Percentiles rank a stretch among this genome's conserved stretches.
Evolutionary conservation across 2,797 vertebrate species (phyloP).

Genomic region (Micropoecilia bifurca): DNA sequence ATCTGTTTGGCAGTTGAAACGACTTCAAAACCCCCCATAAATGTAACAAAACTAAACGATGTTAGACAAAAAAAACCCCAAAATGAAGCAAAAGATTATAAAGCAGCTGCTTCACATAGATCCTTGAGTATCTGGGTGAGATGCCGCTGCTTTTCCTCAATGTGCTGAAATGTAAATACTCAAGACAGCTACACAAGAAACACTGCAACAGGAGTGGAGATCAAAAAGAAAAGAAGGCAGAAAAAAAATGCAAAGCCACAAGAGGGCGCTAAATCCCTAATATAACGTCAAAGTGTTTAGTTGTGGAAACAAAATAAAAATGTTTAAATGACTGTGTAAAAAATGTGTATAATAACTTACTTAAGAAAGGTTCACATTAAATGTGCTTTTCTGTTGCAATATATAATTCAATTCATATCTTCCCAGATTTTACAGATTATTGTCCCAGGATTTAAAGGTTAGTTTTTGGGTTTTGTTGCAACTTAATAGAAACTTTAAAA

Average conservation of each 20-base stretch:
- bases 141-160: not conserved
- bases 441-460: not conserved
- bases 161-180: not conserved
- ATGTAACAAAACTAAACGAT: not conserved
- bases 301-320: not conserved
- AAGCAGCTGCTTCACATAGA: not conserved
- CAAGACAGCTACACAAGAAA: not conserved
- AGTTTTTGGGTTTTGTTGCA: not conserved
- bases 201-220: not conserved
- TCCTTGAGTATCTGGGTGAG: not conserved
- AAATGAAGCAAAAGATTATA: not conserved
- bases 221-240: not conserved
- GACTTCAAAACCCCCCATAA: not conserved
- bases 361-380: not conserved
- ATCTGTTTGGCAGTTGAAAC: not conserved
- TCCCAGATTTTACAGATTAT: not conserved
- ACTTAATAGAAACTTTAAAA: not conserved
- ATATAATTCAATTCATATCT: not conserved
- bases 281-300: not conserved
- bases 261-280: conserved; percentile 31
- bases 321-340: not conserved
- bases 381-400: not conserved
- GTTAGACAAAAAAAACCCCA: not conserved
- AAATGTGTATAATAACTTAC: not conserved
- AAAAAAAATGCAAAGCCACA: conserved; percentile 14